Evolutionary conservation across 2,113 vertebrate species (phyloP).

Genomic region (Setophaga kirtlandii): DNA sequence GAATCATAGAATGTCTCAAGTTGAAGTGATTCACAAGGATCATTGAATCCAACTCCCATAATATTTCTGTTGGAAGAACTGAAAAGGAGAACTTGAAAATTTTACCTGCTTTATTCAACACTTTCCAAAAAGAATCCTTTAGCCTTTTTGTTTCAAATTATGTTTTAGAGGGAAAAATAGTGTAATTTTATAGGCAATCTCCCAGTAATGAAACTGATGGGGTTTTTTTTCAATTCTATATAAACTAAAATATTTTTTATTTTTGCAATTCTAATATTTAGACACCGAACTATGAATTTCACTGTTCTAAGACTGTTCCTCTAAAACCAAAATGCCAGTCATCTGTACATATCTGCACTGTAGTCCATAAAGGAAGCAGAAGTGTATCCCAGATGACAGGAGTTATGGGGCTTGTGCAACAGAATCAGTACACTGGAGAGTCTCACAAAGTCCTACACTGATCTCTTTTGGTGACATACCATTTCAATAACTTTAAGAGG

Average conservation of each 20-base stretch:
- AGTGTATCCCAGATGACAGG: no score
- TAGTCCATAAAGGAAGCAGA: not conserved
- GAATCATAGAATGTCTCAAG: not conserved
- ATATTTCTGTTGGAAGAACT: not conserved
- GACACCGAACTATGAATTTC: not conserved
- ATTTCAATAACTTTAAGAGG: not conserved
- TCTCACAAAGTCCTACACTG: no score
- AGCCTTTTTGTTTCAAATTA: not conserved
- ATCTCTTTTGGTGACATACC: no score
- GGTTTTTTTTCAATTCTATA: not conserved
- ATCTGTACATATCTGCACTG: not conserved
- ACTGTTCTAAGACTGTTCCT: not conserved
- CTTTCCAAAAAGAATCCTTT: not conserved
- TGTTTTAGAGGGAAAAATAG: not conserved
- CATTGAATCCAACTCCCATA: not conserved
- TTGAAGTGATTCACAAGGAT: not conserved
- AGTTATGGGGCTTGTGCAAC: no score
- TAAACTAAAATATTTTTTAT: rapidly evolving
- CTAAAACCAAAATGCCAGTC: not conserved
- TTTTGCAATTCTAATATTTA: not conserved
- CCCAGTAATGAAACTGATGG: not conserved
- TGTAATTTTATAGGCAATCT: not conserved
- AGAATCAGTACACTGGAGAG: no score
- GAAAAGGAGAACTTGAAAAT: not conserved
- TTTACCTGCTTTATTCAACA: not conserved